Percentiles rank a stretch among this genome's conserved stretches.
Conservation (phyloP, 2,797 vertebrate genomes). For the Myioborus melanocephalus region DNA sequence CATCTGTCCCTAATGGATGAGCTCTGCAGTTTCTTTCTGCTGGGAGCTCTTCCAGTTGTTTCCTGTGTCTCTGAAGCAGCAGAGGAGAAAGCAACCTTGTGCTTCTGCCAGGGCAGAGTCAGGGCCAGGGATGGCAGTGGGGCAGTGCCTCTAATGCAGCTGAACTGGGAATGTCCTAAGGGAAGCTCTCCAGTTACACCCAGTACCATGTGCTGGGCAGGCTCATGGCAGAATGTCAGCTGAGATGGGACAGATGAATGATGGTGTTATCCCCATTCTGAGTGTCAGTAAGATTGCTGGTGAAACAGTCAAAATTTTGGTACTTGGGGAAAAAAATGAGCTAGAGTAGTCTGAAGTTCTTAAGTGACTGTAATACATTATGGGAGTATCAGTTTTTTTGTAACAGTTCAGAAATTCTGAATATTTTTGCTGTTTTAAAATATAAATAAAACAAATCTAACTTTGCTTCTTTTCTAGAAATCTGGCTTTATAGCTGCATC, state of each 20-base stretch:
- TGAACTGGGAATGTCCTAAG: neutral
- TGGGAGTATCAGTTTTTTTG: neutral
- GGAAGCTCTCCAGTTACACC: neutral
- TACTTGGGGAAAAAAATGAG: neutral
- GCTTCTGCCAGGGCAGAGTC: neutral
- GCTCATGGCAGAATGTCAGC: neutral
- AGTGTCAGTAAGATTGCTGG: neutral
- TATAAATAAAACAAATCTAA: neutral
- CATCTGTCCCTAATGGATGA: neutral
- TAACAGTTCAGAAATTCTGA: neutral
- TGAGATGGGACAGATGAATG: neutral
- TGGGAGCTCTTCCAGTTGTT: neutral
- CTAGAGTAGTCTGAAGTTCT: neutral
- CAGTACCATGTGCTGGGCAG: neutral
- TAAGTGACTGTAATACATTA: neutral
- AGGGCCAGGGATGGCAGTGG: neutral
- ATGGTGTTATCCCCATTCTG: neutral
- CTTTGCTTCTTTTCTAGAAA: neutral
- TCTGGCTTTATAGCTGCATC: neutral
- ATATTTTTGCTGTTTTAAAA: constrained; percentile 5
- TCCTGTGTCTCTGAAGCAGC: neutral
- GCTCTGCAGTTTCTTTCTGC: neutral
- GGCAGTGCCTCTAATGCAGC: neutral
- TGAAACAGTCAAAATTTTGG: neutral
- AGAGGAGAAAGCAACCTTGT: neutral